Conservation (phyloP, 2,888 invertebrate species). For the Xestia c-nigrum region DNA sequence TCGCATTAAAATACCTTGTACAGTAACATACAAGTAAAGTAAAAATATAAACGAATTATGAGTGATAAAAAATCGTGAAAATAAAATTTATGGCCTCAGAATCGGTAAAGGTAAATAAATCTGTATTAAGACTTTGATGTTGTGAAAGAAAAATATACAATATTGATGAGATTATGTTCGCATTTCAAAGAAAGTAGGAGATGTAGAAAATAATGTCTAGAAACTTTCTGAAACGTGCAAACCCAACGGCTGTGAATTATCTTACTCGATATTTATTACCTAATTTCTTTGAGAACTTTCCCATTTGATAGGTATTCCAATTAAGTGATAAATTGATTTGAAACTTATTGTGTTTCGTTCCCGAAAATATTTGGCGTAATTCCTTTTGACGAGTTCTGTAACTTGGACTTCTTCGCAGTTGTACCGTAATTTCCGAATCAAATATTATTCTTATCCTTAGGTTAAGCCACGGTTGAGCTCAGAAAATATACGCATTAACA, state of each 20-base stretch:
- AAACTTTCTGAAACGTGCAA: constrained; percentile 30
- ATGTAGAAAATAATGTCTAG: constrained; percentile 29
- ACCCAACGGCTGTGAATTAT: constrained; percentile 38
- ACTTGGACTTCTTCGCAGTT: background rate
- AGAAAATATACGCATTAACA: constrained; percentile 3
- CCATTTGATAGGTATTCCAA: constrained; percentile 31
- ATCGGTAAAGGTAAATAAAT: constrained; percentile 59
- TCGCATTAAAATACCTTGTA: constrained; percentile 15
- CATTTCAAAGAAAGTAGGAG: constrained; percentile 12
- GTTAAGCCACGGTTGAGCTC: background rate
- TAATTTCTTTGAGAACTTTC: constrained; percentile 30
- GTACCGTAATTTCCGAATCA: background rate
- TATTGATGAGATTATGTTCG: constrained; percentile 48
- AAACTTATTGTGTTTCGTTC: constrained; percentile 39
- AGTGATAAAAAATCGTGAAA: constrained; percentile 35
- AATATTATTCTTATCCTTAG: constrained; percentile 10
- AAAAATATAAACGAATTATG: background rate
- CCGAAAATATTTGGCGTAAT: constrained; percentile 21
- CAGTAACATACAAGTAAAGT: constrained; percentile 21
- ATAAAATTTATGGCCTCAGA: constrained; percentile 26
- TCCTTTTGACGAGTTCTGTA: constrained; percentile 13
- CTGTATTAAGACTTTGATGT: constrained; percentile 45
- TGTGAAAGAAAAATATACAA: constrained; percentile 53
- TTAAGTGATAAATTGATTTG: constrained; percentile 35
- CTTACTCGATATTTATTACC: constrained; percentile 26